Evolutionary conservation across 2,888 invertebrate species (phyloP), one percentile per base, ranked within the genome.

Genomic region (Agrilus cyanescens): DNA sequence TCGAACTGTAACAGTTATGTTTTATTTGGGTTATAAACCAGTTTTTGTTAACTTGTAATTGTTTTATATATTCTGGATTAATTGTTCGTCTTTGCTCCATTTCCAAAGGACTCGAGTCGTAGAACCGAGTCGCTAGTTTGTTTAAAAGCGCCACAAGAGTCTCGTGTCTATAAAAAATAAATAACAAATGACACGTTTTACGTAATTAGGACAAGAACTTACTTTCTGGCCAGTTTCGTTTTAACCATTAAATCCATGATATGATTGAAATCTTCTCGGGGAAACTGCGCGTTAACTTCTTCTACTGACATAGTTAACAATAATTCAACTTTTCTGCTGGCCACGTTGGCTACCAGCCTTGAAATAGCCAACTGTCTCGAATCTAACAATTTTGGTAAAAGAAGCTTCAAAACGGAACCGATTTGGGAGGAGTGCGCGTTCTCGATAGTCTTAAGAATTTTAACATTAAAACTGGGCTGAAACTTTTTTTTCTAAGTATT

Each of bases 281-380:
- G 68, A 12, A 88, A 59, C 53, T 85, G 85, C 12, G 68, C 67
- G 32, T 65, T 68, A 6, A 80, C 77, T 32, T 78, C 74, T 7
- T 80, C 80, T 0, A 67, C 56, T 0, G 72, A 62, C 55, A 78
- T 63, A 0, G 80, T 77, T 47, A 82, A 69, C n/a, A 88, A 62
- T 50, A 78, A 69, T 56, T 78, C 80, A 33, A 84, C 74, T 50
- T 83, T 72, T 15, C 78, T 71, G 58, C 81, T 78, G 0, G 83
- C 83, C 42, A 89, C 71, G 54, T 78, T 78, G n/a, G 81, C 78
- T 41, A 83, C 82, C 57, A 79, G 66, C 48, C 83, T 73, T 1
- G 76, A 72, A 16, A 82, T 58, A 1, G 82, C 78, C 25, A 85
- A 71, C 46, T 84, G 79, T 16, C 78, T 75, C 36, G 80, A 78